Evolutionary conservation across 2,113 vertebrate species (phyloP).

Genomic region (Clarias batrachus): DNA sequence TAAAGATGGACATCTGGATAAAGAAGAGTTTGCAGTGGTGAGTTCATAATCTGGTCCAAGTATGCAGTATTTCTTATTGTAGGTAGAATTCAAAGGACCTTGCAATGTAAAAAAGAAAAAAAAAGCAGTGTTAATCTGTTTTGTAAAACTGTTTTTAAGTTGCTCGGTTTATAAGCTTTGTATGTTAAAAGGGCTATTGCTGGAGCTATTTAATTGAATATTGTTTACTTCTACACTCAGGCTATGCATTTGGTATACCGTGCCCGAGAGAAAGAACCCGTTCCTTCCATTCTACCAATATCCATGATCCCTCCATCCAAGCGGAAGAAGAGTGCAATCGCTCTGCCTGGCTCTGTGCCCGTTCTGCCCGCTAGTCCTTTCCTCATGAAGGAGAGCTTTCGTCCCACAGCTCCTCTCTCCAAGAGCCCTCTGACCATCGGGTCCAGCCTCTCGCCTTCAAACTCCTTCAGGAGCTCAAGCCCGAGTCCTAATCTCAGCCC

Average conservation of each 20-base stretch:
- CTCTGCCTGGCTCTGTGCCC: conserved; percentile 84
- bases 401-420: conserved; percentile 76
- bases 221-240: conserved; percentile 60
- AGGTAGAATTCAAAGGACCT: neutral
- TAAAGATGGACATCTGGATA: conserved; percentile 94
- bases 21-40: conserved; percentile 96
- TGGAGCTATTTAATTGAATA: neutral
- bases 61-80: neutral
- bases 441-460: conserved; percentile 83
- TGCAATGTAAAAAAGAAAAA: neutral
- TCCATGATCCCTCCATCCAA: conserved; percentile 89
- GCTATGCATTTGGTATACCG: conserved; percentile 96
- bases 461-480: conserved; percentile 72
- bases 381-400: conserved; percentile 80
- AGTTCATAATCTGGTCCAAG: conserved; percentile 40
- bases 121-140: neutral
- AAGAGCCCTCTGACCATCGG: conserved; percentile 73
- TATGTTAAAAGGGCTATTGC: neutral
- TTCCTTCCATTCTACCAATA: conserved; percentile 80
- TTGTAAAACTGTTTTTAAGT: neutral
- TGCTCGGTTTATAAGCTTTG: neutral
- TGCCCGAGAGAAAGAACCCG: conserved; percentile 88
- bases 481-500: conserved; percentile 34
- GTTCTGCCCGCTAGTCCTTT: conserved; percentile 82
- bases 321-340: conserved; percentile 78